A percentile compares a stretch with the other conserved stretches of the same genome.
Evolutionary conservation across 2,797 vertebrate species (phyloP).

Genomic region (Darevskia mixta): DNA sequence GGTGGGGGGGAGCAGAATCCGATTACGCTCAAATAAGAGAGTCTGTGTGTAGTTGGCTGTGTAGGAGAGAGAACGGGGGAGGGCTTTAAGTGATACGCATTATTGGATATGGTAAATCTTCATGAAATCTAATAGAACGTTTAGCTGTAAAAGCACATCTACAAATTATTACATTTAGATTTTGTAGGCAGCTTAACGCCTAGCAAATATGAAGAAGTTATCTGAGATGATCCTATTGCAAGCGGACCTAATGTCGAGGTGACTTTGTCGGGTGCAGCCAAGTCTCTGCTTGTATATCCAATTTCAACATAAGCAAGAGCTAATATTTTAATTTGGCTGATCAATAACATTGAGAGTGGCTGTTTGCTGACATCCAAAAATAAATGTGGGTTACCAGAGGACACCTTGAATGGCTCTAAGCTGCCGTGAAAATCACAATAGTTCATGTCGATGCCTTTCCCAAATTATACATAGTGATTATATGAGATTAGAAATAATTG

Average conservation of each 20-base stretch:
- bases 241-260: constrained; percentile 11
- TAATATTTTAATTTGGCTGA: constrained; percentile 48
- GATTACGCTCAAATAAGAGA: constrained; percentile 38
- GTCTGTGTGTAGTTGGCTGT: constrained; percentile 37
- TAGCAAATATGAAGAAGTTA: constrained; percentile 37
- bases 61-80: constrained; percentile 16
- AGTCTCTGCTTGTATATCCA: constrained; percentile 22
- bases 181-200: constrained; percentile 15
- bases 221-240: constrained; percentile 40
- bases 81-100: constrained; percentile 13
- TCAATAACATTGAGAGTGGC: constrained; percentile 26
- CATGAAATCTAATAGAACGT: constrained; percentile 45
- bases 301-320: constrained; percentile 47
- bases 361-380: constrained; percentile 29
- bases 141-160: constrained; percentile 51
- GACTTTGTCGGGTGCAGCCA: constrained; percentile 14
- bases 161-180: constrained; percentile 46
- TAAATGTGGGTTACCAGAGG: constrained; percentile 12
- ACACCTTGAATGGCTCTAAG: constrained; percentile 11
- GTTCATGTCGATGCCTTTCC: background rate
- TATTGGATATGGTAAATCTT: constrained; percentile 42
- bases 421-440: background rate
- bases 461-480: constrained; percentile 21
- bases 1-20: constrained; percentile 47
- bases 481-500: constrained; percentile 36